Evolutionary conservation across 2,888 invertebrate species (phyloP).

Genomic region (Doris montereyensis): DNA sequence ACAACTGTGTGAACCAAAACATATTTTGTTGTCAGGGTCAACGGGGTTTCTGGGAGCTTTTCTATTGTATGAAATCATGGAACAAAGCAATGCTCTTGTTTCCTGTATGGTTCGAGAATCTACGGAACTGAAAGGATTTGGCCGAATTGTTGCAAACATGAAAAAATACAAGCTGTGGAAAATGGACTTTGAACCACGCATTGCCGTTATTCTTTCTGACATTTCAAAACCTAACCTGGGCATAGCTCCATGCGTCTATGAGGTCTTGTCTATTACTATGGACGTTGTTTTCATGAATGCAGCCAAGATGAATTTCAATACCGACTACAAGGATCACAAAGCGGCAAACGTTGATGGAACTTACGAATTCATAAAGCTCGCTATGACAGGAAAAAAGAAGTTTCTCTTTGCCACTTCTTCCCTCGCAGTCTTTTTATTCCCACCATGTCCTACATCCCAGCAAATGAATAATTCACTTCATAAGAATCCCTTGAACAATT

Average conservation of each 20-base stretch:
- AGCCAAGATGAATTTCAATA: constrained; percentile 58
- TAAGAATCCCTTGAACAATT: too few species aligned
- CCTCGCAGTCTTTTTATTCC: constrained; percentile 56
- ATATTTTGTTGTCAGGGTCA: constrained; percentile 54
- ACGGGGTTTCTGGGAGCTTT: constrained; percentile 59
- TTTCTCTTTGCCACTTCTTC: constrained; percentile 56
- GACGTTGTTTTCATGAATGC: constrained; percentile 58
- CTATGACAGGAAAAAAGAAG: constrained; percentile 52
- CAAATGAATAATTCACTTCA: too few species aligned
- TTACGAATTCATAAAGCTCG: constrained; percentile 54
- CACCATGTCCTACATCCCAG: too few species aligned
- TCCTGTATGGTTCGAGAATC: constrained; percentile 58
- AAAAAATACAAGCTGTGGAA: constrained; percentile 55
- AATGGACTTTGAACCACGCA: constrained; percentile 48
- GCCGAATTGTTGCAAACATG: constrained; percentile 54
- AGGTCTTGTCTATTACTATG: constrained; percentile 48
- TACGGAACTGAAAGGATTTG: constrained; percentile 50
- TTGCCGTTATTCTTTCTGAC: constrained; percentile 56
- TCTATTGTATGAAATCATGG: constrained; percentile 51
- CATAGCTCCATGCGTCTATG: constrained; percentile 53
- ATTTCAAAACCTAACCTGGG: constrained; percentile 52
- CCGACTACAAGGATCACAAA: constrained; percentile 52
- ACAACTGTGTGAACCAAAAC: not conserved
- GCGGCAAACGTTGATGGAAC: constrained; percentile 53
- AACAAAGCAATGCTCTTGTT: constrained; percentile 52